Evolutionary conservation across 2,797 vertebrate genomes (phyloP).

Genomic region (Darevskia mixta): DNA sequence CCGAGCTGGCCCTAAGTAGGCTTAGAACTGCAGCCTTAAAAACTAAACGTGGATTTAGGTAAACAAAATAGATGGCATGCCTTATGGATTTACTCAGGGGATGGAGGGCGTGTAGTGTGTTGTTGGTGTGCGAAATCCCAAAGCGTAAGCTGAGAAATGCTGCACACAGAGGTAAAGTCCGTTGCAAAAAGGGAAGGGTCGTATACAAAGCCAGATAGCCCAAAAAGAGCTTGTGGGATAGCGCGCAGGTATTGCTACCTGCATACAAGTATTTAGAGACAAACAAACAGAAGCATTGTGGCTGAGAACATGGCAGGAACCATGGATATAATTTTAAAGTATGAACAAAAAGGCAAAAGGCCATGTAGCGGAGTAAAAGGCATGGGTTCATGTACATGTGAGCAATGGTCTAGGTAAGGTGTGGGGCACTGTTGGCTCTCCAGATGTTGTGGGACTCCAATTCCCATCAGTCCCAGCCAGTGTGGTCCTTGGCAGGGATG

Average conservation of each 20-base stretch:
- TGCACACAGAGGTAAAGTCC: constrained; percentile 50
- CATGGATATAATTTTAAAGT: not conserved
- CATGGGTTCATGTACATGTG: no score
- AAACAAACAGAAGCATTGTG: not conserved
- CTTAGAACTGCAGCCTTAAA: not conserved
- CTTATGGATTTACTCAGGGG: not conserved
- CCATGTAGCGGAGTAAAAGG: not conserved
- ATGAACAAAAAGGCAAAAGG: not conserved
- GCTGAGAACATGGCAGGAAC: not conserved
- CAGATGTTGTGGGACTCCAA: no score
- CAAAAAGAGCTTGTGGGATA: not conserved
- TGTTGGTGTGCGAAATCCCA: not conserved
- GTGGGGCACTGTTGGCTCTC: no score
- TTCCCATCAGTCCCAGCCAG: not conserved
- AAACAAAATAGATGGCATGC: no score
- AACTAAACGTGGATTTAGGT: not conserved
- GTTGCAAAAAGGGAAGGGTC: not conserved
- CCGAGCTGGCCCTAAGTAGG: no score
- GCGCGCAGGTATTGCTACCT: not conserved
- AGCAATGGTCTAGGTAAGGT: no score
- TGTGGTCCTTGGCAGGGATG: no score
- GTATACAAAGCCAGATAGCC: not conserved
- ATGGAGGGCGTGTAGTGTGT: constrained; percentile 17
- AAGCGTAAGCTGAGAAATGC: constrained; percentile 37
- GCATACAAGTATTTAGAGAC: not conserved